Evolutionary conservation across 2,888 invertebrate species (phyloP), one percentile per base, ranked within the genome.

Genomic region (Rhorus exstirpatorius): DNA sequence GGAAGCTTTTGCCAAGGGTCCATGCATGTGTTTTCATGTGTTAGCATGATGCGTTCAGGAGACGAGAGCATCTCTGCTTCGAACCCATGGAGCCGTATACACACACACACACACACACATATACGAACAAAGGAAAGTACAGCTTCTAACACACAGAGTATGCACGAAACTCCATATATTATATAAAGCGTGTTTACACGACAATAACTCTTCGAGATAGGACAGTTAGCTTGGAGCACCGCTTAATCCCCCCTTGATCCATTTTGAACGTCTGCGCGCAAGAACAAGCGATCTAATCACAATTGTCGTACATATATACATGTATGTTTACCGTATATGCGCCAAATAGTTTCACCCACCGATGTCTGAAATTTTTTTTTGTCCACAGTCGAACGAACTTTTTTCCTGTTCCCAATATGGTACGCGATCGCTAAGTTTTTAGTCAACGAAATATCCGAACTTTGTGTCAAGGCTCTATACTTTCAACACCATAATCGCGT

Each of bases 141-240:
- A n/a, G n/a, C n/a, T n/a, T n/a, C n/a, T n/a, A n/a, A n/a, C n/a
- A n/a, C n/a, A n/a, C n/a, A n/a, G n/a, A n/a, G n/a, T n/a, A n/a
- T n/a, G n/a, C n/a, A n/a, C n/a, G n/a, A n/a, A n/a, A n/a, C n/a
- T n/a, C 12, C 46, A 17, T 49, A 38, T 8, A 17, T 41, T 26
- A 3, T 76, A 24, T 46, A 24, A 35, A 49, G 49, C 67, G 12
- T 26, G 24, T 53, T 24, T 53, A 46, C 31, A 10, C 21, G 17
- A n/a, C n/a, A n/a, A 31, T 10, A 58, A 76, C 58, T 46, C 14
- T 17, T 31, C 12, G 49, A 67, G 12, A 31, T n/a, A 46, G n/a
- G 4, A 46, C 21, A 65, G 35, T 31, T 49, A 21, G 3, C 3
- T 4, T 12, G 31, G 31, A 41, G n/a, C 44, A 53, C 31, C 65